Base-by-base conservation (phyloP, 1,140 invertebrate species). In the Scaptomyza montana region DNA sequence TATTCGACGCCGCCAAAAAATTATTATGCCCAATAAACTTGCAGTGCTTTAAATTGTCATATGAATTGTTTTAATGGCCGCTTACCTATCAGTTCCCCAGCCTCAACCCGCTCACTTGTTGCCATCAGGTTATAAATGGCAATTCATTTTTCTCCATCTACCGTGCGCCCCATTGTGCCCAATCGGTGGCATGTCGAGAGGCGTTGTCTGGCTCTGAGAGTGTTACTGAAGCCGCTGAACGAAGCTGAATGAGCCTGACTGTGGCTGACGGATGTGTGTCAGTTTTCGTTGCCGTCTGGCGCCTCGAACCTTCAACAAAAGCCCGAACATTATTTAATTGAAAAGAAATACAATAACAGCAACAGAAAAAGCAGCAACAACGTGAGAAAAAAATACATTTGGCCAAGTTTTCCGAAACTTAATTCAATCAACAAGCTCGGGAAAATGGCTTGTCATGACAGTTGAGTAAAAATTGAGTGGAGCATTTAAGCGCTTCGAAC, bases 1-100 rank as follows among this genome's bases (percentile, higher is more conserved):
- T 96, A 96, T 85, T 94, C 94, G 0, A 78, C 46, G 12, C 85
- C 86, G n/a, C 80, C 90, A 7, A 61, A 56, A 76, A 82, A 89
- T 75, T 89, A 80, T 78, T 92, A 90, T 63, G 72, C 84, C 46
- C 51, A 87, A 87, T 87, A 82, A 86, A 86, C 76, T 51, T 51
- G 36, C 68, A 43, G 66, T 64, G 60, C 59, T 57, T 69, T 2
- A 77, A 81, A 85, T 69, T 76, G 63, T 61, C 80, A 64, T 55
- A 79, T 73, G 33, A 74, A 80, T 86, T 36, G 41, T 74, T 87
- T 67, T 70, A 76, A 74, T 63, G 62, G 63, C 54, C 65, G 46
- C 56, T 89, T 55, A 51, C 28, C 56, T 57, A 54, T 54, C 49
- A 46, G 47, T 54, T 3, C 36, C 53, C 19, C 19, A 5, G 12